Evolutionary conservation across 2,113 vertebrate genomes (phyloP).

Genomic region (Laterallus jamaicensis): DNA sequence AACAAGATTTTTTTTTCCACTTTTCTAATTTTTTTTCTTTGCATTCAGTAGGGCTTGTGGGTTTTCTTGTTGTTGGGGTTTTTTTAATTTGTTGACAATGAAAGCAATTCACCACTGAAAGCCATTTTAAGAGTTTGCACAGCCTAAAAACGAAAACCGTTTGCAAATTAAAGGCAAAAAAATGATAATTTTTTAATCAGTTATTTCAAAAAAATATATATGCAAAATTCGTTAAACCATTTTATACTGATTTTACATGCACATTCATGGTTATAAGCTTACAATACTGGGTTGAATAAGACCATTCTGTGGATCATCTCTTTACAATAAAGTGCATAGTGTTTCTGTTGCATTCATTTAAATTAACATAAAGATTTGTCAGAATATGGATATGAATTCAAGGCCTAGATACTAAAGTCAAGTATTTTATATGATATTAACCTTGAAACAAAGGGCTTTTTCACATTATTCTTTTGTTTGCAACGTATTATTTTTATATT

Average conservation of each 20-base stretch:
- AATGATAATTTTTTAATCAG: neutral
- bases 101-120: neutral
- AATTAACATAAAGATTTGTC: neutral
- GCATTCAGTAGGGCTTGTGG: too few species aligned
- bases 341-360: neutral
- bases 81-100: neutral
- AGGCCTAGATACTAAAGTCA: neutral
- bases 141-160: neutral
- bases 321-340: neutral
- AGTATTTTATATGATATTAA: neutral
- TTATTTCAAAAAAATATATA: neutral
- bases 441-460: neutral
- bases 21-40: too few species aligned
- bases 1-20: too few species aligned
- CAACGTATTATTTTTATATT: neutral
- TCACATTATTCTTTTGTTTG: neutral
- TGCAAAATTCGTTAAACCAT: neutral
- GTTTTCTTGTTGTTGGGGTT: too few species aligned
- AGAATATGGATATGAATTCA: neutral
- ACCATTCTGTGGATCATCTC: neutral
- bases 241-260: neutral
- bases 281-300: neutral
- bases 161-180: neutral
- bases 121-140: neutral
- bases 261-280: accelerated